These are phyloP conservation scores for Haemorhous mexicanus DNA, from an alignment of 2,113 vertebrate genomes.

Conservation along the genomic window DNA sequence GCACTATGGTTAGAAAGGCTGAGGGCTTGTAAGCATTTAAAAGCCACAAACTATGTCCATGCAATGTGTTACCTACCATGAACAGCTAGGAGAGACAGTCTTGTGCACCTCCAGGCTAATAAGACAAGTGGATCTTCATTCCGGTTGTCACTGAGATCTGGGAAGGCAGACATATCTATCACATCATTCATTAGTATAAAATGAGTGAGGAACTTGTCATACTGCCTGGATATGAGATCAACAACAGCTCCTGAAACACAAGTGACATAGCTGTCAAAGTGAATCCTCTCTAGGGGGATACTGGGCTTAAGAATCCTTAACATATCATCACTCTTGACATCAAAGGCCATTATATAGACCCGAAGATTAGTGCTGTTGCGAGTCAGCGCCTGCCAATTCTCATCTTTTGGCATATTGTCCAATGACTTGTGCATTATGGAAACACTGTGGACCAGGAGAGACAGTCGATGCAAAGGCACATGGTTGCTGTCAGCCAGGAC, in stretches of 20 bases:
- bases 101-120: slow-evolving; percentile 94
- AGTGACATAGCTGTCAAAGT: slow-evolving; percentile 93
- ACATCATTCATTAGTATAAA: slow-evolving; percentile 93
- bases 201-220: slow-evolving; percentile 95
- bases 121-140: slow-evolving; percentile 97
- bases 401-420: slow-evolving; percentile 89
- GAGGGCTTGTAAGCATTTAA: not conserved
- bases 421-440: slow-evolving; percentile 90
- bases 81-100: slow-evolving; percentile 88
- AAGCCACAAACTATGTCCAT: not conserved
- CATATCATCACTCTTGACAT: slow-evolving; percentile 91
- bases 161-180: slow-evolving; percentile 88
- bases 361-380: slow-evolving; percentile 90
- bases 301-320: slow-evolving; percentile 94
- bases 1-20: not conserved
- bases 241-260: slow-evolving; percentile 89
- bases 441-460: slow-evolving; percentile 90
- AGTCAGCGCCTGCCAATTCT: slow-evolving; percentile 93
- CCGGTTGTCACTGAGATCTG: slow-evolving; percentile 92
- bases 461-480: slow-evolving; percentile 92
- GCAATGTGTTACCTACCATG: slow-evolving; percentile 75
- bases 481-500: slow-evolving; percentile 87
- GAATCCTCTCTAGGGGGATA: slow-evolving; percentile 95
- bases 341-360: slow-evolving; percentile 96
- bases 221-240: slow-evolving; percentile 97